A percentile compares a stretch with the other conserved stretches of the same genome.
Conservation (phyloP, 2,888 invertebrate species). For the Polymixis lichenea region DNA sequence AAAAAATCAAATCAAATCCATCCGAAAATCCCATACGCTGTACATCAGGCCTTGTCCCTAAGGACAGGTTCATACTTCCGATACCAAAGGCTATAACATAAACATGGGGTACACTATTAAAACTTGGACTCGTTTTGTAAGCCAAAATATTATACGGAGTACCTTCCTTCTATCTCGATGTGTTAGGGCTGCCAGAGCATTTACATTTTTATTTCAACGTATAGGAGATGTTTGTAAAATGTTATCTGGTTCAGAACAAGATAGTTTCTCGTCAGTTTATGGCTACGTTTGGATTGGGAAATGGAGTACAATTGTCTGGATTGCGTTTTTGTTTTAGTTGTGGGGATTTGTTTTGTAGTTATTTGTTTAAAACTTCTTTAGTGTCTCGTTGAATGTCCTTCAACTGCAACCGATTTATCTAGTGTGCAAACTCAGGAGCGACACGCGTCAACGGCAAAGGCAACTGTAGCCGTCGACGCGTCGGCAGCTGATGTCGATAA, state of each 20-base stretch:
- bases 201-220: conserved; percentile 85
- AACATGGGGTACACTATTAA: conserved; percentile 90
- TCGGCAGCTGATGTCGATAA: too few relatives aligned
- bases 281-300: conserved; percentile 37
- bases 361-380: background rate
- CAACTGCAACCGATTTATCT: background rate
- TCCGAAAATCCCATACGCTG: conserved; percentile 51
- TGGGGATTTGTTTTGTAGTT: background rate
- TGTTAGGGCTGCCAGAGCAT: conserved; percentile 85
- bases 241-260: conserved; percentile 64
- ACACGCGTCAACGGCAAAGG: too few relatives aligned
- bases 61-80: conserved; percentile 78
- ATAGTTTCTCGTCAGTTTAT: conserved; percentile 68
- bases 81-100: conserved; percentile 85
- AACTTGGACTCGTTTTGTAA: conserved; percentile 90
- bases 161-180: conserved; percentile 86
- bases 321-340: conserved; percentile 9
- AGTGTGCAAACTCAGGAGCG: too few relatives aligned
- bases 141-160: conserved; percentile 90
- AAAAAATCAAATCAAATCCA: conserved; percentile 54
- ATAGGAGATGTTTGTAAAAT: conserved; percentile 71
- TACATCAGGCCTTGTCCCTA: conserved; percentile 71
- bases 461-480: too few relatives aligned
- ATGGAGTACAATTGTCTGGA: conserved; percentile 22
- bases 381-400: background rate